These are phyloP conservation scores for Oophaga pumilio DNA, from an alignment of 2,113 vertebrate genomes.

Conservation along the genomic window DNA sequence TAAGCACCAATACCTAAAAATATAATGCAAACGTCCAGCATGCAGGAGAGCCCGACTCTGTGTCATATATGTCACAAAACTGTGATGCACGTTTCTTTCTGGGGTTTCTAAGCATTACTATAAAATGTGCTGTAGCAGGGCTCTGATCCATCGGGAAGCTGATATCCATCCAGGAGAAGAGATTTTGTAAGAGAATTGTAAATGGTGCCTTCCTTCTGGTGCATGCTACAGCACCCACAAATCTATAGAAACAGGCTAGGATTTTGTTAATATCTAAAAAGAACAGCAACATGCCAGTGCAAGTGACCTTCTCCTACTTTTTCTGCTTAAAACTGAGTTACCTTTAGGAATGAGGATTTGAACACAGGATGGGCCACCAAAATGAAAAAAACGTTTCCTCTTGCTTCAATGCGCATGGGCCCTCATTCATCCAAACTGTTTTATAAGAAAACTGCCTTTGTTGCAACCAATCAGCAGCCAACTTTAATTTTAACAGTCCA, in stretches of 20 bases:
- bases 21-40: too few species aligned
- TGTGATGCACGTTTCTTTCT: too few species aligned
- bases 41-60: too few species aligned
- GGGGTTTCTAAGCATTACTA: not conserved
- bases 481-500: too few species aligned
- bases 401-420: too few species aligned
- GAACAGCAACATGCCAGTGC: not conserved
- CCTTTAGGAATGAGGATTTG: not conserved
- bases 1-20: too few species aligned
- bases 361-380: not conserved
- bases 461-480: too few species aligned
- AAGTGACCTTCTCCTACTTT: not conserved
- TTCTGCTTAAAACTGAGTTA: not conserved
- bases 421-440: too few species aligned
- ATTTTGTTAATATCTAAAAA: not conserved
- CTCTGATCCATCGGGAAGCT: not conserved
- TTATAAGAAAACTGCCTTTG: too few species aligned
- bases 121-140: not conserved
- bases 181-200: not conserved
- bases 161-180: not conserved
- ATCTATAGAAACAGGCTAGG: not conserved
- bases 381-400: too few species aligned
- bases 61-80: too few species aligned
- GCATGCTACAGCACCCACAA: not conserved
- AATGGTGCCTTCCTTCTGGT: not conserved